Conservation (phyloP, 2,888 invertebrate species). For the Eugnorisma glareosa region DNA sequence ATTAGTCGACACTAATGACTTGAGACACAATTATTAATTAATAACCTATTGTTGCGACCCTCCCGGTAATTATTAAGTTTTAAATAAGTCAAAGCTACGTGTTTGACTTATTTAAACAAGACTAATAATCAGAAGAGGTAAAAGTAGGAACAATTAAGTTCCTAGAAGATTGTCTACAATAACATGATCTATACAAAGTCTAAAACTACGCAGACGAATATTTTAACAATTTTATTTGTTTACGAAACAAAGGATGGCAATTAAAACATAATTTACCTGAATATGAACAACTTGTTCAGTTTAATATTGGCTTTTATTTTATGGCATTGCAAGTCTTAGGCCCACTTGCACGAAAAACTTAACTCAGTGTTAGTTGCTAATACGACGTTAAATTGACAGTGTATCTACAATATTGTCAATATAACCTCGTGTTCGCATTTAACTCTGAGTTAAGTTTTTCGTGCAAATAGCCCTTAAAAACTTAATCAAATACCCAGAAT, state of each 20-base stretch:
- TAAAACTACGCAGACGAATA: neutral
- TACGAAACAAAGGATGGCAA: neutral
- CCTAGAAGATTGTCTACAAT: neutral
- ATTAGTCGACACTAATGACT: slow-evolving; percentile 2
- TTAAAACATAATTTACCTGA: neutral
- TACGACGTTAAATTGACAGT: too few relatives aligned
- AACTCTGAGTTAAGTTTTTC: too few relatives aligned
- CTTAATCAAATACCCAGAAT: neutral
- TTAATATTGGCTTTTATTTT: too few relatives aligned
- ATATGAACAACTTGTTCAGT: neutral
- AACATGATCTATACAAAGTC: neutral
- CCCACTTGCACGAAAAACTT: too few relatives aligned
- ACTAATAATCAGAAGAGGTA: neutral
- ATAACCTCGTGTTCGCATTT: too few relatives aligned
- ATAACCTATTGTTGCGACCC: neutral
- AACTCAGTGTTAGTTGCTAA: too few relatives aligned
- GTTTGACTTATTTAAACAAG: neutral
- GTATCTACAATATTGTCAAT: too few relatives aligned
- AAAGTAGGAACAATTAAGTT: neutral
- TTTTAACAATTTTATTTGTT: neutral
- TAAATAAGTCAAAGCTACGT: neutral
- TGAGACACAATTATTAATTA: neutral
- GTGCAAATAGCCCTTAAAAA: too few relatives aligned
- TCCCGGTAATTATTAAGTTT: neutral
- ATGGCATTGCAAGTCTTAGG: too few relatives aligned